A percentile compares a stretch with the other conserved stretches of the same genome.
Conservation (phyloP, 2,888 invertebrate genomes). For the Ophraella communa region DNA sequence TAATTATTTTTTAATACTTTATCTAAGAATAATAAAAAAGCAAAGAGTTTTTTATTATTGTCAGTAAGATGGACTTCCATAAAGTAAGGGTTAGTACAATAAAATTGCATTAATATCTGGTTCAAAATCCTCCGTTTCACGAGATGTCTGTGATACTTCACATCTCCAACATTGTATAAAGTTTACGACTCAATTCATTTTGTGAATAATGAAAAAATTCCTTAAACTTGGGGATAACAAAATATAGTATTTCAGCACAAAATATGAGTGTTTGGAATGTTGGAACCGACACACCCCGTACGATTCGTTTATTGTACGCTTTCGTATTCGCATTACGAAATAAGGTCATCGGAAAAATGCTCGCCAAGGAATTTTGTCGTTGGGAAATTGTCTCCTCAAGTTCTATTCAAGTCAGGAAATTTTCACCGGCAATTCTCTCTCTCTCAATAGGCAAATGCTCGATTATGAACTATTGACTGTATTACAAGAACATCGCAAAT, state of each 20-base stretch:
- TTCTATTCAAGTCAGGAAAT: constrained; percentile 13
- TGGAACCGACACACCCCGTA: not conserved
- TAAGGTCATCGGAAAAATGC: constrained; percentile 19
- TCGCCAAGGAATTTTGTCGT: constrained; percentile 10
- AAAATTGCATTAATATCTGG: too few species aligned
- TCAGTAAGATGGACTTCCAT: too few species aligned
- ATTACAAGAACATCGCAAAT: not conserved
- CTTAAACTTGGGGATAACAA: too few species aligned
- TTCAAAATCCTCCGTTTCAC: too few species aligned
- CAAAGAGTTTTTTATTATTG: too few species aligned
- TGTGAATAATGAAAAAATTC: too few species aligned
- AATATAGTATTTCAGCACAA: not conserved
- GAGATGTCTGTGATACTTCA: too few species aligned
- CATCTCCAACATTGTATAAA: too few species aligned
- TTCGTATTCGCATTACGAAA: constrained; percentile 3
- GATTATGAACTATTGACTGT: constrained; percentile 4
- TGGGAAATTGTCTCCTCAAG: constrained; percentile 12
- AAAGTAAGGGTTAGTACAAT: too few species aligned
- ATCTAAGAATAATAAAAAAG: too few species aligned
- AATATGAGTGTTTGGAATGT: not conserved
- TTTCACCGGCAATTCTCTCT: constrained; percentile 10
- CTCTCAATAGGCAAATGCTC: constrained; percentile 8
- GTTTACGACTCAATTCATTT: too few species aligned
- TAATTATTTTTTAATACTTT: too few species aligned
- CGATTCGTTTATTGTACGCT: not conserved